Base-by-base conservation (phyloP, 2,797 vertebrate genomes). In the Graptemys geographica region DNA sequence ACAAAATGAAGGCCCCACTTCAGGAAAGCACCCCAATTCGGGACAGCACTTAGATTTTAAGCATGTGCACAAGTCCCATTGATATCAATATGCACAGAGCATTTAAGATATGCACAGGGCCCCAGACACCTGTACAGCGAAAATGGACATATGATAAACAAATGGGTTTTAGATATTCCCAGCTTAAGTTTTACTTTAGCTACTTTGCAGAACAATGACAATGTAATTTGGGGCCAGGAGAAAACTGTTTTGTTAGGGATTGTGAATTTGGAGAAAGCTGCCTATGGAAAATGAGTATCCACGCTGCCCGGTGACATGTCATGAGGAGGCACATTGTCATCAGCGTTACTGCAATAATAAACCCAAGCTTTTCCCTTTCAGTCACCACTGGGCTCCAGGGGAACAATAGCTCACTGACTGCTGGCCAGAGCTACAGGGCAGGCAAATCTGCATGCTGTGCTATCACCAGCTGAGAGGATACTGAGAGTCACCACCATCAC, bases 301-400 rank as follows among this genome's bases (percentile, higher is more conserved):
- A 2, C 5, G 11, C 6, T 6, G 11, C 1, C 13, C 33, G 10
- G 2, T 3, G 31, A 59, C 49, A n/a, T 82, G n/a, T 16, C 6
- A 15, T 7, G 23, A 33, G 1, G 3, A 72, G 37, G 4, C 33
- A 41, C 28, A 44, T 41, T 49, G 7, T 4, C 41, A 27, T 74
- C 79, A 28, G 74, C 6, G 12, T 8, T 10, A 2, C 37, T 69
- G 51, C 5, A 52, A n/a, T 76, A 41, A 79, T 23, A 33, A 69
- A 87, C 44, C 11, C 33, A 28, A 78, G 27, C 8, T 16, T 65
- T 84, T 56, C n/a, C 4, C 21, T 13, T 28, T 47, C 56, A 47
- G 16, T 37, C 33, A 37, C 56, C 74, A 27, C 19, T n/a, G 52
- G 52, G 51, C 53, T 28, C 18, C 23, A 18, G 51, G 74, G 51